A percentile compares a stretch with the other conserved stretches of the same genome.
phyloP scores from a whole-genome alignment of 2,888 invertebrate genomes.

The Camponotus fellah region DNA sequence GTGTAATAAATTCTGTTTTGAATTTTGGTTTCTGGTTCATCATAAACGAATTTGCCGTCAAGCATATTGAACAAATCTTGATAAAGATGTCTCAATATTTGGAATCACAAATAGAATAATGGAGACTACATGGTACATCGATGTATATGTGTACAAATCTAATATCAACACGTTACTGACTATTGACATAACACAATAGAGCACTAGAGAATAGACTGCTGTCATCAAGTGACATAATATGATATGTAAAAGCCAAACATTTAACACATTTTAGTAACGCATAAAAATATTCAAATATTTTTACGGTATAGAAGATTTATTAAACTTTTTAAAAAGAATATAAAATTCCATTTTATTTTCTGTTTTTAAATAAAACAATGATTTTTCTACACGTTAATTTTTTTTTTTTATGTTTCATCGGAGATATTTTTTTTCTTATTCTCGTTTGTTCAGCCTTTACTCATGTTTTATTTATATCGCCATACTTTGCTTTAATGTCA shows the following conservation, averaged over 20 bases:
- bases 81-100: conserved; percentile 33
- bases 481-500: not conserved
- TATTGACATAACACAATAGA: conserved; percentile 29
- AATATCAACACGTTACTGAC: conserved; percentile 30
- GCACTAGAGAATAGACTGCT: conserved; percentile 20
- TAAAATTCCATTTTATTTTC: not conserved
- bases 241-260: conserved; percentile 24
- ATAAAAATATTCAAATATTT: not conserved
- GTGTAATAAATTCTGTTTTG: conserved; percentile 64
- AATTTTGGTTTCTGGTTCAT: conserved; percentile 54
- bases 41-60: conserved; percentile 29
- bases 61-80: conserved; percentile 14
- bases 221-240: conserved; percentile 20
- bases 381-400: not conserved
- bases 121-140: not conserved
- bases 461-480: conserved; percentile 12
- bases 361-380: not conserved
- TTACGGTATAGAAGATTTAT: not conserved
- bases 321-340: not conserved
- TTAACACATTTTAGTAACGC: not conserved
- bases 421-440: not conserved
- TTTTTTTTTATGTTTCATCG: not conserved
- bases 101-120: conserved; percentile 20
- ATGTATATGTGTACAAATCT: conserved; percentile 11
- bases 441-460: not conserved